These are phyloP conservation scores for Drosophila athabasca DNA, from an alignment of 1,140 invertebrate genomes.

Conservation along the genomic window DNA sequence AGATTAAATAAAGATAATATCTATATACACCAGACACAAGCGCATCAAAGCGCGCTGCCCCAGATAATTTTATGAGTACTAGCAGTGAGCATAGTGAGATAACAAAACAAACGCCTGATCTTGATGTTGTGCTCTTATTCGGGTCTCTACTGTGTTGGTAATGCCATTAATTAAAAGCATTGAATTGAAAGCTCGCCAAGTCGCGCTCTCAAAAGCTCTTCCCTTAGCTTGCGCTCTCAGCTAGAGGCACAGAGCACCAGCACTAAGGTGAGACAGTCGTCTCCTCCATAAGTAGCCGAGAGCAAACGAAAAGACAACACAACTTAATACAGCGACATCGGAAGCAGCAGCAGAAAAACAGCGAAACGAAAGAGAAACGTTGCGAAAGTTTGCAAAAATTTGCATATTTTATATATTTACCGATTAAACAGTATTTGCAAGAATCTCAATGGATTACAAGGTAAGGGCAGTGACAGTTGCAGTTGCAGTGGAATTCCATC, in stretches of 20 bases:
- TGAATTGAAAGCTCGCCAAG: slow-evolving; percentile 56
- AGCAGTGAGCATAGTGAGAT: no score
- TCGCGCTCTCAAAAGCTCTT: slow-evolving; percentile 43
- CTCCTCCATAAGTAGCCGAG: slow-evolving; percentile 25
- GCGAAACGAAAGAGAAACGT: slow-evolving; percentile 2
- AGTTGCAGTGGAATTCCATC: neutral
- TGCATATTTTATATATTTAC: neutral
- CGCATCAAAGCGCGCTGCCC: no score
- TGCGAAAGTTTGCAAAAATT: slow-evolving; percentile 1
- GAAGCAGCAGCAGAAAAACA: neutral
- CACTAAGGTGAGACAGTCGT: slow-evolving; percentile 1
- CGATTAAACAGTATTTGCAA: neutral
- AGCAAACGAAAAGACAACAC: slow-evolving; percentile 30
- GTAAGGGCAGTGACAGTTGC: slow-evolving; percentile 38
- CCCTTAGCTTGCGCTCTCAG: slow-evolving; percentile 30
- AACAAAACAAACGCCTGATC: no score
- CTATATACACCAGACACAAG: neutral
- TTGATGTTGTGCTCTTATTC: neutral
- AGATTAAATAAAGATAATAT: slow-evolving; percentile 64
- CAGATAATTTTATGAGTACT: no score
- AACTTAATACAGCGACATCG: no score
- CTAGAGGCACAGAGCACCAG: no score
- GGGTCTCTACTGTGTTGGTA: slow-evolving; percentile 1
- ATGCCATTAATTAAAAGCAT: no score
- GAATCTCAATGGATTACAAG: slow-evolving; percentile 58